phyloP scores from a whole-genome alignment of 2,888 invertebrate species.

The Perizoma flavofasciatum region DNA sequence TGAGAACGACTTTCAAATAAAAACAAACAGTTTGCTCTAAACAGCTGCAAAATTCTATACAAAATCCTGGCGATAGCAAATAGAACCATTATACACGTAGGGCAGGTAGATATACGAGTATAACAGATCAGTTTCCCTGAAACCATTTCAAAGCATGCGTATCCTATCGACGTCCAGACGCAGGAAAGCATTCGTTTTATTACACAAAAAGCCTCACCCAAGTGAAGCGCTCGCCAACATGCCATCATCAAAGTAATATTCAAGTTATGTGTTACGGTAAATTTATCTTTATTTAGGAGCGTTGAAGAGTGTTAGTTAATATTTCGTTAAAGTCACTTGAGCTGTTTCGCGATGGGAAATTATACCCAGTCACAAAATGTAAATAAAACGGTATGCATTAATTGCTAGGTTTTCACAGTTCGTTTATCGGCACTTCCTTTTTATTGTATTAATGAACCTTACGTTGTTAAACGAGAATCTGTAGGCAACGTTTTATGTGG shows the following conservation, averaged over 20 bases:
- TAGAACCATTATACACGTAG: too few species aligned
- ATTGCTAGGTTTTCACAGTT: slow-evolving; percentile 73
- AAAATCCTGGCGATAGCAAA: neutral
- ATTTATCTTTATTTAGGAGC: slow-evolving; percentile 37
- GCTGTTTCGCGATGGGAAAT: slow-evolving; percentile 35
- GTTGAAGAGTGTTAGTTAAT: slow-evolving; percentile 43
- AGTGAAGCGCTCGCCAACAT: slow-evolving; percentile 57
- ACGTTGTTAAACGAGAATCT: slow-evolving; percentile 40
- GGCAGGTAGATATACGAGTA: too few species aligned
- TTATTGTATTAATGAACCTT: slow-evolving; percentile 47
- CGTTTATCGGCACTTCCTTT: slow-evolving; percentile 58
- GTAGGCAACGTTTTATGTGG: slow-evolving; percentile 24
- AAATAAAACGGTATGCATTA: slow-evolving; percentile 71
- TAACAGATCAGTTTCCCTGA: neutral
- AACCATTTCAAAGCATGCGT: slow-evolving; percentile 5
- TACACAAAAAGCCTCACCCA: slow-evolving; percentile 65
- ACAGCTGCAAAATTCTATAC: slow-evolving; percentile 6
- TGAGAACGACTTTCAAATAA: neutral
- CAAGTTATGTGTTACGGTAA: slow-evolving; percentile 35
- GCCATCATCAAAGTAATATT: slow-evolving; percentile 41
- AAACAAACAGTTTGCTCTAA: slow-evolving; percentile 2
- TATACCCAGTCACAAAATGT: slow-evolving; percentile 60
- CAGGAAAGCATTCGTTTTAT: slow-evolving; percentile 73
- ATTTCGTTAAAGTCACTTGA: slow-evolving; percentile 34
- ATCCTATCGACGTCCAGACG: slow-evolving; percentile 59